A percentile compares a stretch with the other conserved stretches of the same genome.
Evolutionary conservation across 2,888 invertebrate species (phyloP).

Genomic region (Scaptomyza parva): DNA sequence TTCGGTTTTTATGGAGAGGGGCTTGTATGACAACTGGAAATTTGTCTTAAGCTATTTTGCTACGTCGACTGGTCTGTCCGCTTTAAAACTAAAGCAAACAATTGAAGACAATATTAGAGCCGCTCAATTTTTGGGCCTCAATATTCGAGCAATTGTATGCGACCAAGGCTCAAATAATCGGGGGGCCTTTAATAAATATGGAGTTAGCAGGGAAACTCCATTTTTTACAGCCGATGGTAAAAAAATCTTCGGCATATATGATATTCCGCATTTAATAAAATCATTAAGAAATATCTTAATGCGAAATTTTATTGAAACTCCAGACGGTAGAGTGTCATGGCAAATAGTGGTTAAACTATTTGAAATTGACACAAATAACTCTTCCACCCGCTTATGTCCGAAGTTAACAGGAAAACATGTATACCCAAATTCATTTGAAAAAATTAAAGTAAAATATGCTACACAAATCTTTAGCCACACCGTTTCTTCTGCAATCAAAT

Average conservation of each 20-base stretch:
- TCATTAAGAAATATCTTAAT: too few species aligned
- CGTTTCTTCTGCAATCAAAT: too few species aligned
- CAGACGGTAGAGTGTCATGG: too few species aligned
- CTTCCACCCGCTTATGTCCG: not conserved
- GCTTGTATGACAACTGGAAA: not conserved
- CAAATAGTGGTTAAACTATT: not conserved
- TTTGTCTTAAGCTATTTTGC: not conserved
- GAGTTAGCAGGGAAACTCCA: not conserved
- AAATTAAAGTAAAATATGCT: too few species aligned
- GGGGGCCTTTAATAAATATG: not conserved
- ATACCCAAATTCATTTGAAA: not conserved
- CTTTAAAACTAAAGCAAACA: not conserved
- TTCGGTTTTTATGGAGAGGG: too few species aligned
- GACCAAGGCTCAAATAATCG: not conserved
- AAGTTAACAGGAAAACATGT: not conserved
- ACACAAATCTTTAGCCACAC: too few species aligned
- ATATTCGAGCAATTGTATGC: not conserved
- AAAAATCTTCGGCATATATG: not conserved
- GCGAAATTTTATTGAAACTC: too few species aligned
- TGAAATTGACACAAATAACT: not conserved
- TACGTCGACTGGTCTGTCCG: too few species aligned
- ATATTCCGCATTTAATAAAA: too few species aligned
- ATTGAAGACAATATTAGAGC: not conserved
- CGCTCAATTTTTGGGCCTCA: not conserved
- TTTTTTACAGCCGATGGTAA: not conserved